phyloP scores from a whole-genome alignment of 2,888 invertebrate species.

The Meganola albula region DNA sequence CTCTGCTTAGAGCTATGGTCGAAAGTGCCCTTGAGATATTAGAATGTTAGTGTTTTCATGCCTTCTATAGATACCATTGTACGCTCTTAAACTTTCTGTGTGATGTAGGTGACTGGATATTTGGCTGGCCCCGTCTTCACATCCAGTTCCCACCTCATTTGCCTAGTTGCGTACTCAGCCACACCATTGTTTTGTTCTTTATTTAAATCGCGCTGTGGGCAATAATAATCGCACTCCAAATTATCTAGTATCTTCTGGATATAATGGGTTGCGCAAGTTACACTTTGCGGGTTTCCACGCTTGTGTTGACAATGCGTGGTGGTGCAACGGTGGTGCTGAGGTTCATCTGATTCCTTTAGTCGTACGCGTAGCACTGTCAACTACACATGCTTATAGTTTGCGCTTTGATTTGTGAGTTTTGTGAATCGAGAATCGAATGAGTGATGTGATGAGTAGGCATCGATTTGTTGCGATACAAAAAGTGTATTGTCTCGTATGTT shows the following conservation, averaged over 20 bases:
- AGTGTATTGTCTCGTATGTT: constrained; percentile 21
- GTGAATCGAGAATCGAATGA: constrained; percentile 10
- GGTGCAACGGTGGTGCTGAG: constrained; percentile 67
- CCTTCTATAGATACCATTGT: too few relatives aligned
- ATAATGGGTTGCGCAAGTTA: constrained; percentile 69
- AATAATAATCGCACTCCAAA: constrained; percentile 47
- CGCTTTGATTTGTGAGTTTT: constrained; percentile 27
- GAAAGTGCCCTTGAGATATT: too few relatives aligned
- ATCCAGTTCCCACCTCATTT: constrained; percentile 23
- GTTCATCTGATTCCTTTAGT: constrained; percentile 48
- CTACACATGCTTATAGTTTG: constrained; percentile 43
- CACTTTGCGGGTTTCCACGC: constrained; percentile 64
- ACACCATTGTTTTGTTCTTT: constrained; percentile 37
- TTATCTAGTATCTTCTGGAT: constrained; percentile 62
- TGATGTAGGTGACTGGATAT: too few relatives aligned
- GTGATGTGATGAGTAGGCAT: constrained; percentile 3
- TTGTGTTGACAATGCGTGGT: constrained; percentile 65
- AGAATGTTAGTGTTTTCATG: too few relatives aligned
- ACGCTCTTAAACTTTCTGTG: too few relatives aligned
- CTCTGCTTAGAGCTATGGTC: too few relatives aligned
- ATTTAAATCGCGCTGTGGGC: constrained; percentile 39
- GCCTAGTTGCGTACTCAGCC: constrained; percentile 23
- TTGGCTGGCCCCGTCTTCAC: too few relatives aligned
- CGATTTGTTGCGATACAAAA: constrained; percentile 18
- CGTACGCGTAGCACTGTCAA: constrained; percentile 61